Evolutionary conservation across 2,113 vertebrate species (phyloP).

Genomic region (Nestor notabilis): DNA sequence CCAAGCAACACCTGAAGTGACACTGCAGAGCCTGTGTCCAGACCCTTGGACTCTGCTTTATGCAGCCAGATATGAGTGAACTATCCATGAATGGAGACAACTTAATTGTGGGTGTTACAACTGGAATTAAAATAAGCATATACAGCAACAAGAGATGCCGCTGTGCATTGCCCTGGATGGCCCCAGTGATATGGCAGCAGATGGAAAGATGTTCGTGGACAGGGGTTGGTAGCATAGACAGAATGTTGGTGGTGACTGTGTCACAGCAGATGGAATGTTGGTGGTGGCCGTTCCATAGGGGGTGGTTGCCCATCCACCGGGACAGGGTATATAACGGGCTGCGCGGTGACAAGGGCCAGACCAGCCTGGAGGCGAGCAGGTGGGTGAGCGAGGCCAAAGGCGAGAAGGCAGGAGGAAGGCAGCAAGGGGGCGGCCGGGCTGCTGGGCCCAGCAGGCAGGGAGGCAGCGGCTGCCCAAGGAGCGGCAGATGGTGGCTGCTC

Average conservation of each 20-base stretch:
- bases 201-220: too few species aligned
- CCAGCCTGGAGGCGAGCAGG: neutral
- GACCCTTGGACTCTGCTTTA: neutral
- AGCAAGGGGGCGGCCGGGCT: too few species aligned
- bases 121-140: neutral
- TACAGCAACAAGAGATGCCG: neutral
- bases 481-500: neutral
- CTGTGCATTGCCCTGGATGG: rapidly evolving
- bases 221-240: too few species aligned
- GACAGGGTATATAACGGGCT: rapidly evolving
- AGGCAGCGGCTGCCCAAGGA: neutral
- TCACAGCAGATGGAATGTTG: neutral
- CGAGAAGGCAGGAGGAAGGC: neutral
- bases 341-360: too few species aligned
- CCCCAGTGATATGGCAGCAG: too few species aligned
- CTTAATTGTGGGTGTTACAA: too few species aligned
- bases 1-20: neutral
- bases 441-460: too few species aligned
- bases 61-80: neutral
- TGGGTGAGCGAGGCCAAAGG: neutral
- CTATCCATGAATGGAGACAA: neutral
- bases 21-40: neutral
- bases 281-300: neutral
- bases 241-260: neutral
- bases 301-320: rapidly evolving